Evolutionary conservation across 2,888 invertebrate genomes (phyloP), one percentile per base, ranked within the genome.

Genomic region (Leucophora obtusa): DNA sequence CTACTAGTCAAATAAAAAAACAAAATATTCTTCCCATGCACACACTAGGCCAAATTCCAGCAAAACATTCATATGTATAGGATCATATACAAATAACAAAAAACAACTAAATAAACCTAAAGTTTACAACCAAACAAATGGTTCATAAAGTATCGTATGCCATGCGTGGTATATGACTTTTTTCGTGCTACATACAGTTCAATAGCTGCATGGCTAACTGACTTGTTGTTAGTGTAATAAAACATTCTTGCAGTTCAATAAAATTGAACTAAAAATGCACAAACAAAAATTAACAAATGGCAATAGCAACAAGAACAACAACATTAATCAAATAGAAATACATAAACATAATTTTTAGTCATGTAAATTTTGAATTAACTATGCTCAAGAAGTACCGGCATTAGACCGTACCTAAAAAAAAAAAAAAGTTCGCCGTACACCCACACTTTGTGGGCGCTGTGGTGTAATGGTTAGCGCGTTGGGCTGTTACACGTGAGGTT

Each of bases 181-280:
- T 35, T 11, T 9, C 50, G 54, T 10, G 2, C n/a, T 4, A 28
- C 14, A 17, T 35, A 14, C 8, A 69, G 43, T 56, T 33, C 24
- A 38, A 63, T 38, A n/a, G 10, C 50, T 63, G 10, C 21, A 58
- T 65, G 38, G 38, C 60, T 65, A 14, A 14, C 1, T 59, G 47
- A 47, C 60, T 71, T 35, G 47, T 62, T 10, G 54, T 11, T 24
- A 28, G 47, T 14, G 72, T 51, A 73, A 73, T 81, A 81, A 81
- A 81, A 77, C 77, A 81, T 81, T 65, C 73, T 72, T 60, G 38
- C 21, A 56, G 60, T 72, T 78, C 77, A 68, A 78, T 78, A 78
- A 68, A 71, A 78, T 66, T 66, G 54, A 68, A 38, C 54, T 18
- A 54, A 71, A 66, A 72, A 35, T 72, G 66, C 60, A 47, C 65